Percentiles rank a stretch among this genome's conserved stretches.
phyloP scores from a whole-genome alignment of 2,113 vertebrate genomes.

The Trinectes maculatus region DNA sequence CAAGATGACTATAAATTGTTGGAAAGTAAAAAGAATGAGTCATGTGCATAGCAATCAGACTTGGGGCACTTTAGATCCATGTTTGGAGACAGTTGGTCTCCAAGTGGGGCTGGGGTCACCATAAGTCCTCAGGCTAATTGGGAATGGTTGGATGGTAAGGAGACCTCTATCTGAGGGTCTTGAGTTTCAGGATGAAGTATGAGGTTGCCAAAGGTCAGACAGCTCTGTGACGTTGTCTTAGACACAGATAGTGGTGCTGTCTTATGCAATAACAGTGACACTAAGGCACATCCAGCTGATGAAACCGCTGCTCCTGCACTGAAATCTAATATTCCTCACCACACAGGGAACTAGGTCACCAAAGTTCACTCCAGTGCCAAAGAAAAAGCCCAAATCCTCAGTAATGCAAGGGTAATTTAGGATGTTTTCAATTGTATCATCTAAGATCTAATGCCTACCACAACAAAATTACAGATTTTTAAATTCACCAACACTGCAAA shows the following conservation, averaged over 20 bases:
- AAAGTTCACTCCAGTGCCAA: neutral
- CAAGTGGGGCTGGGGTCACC: too few relatives aligned
- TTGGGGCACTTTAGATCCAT: too few relatives aligned
- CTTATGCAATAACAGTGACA: constrained; percentile 31
- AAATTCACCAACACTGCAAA: neutral
- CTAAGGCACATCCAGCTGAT: constrained; percentile 33
- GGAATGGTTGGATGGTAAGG: too few relatives aligned
- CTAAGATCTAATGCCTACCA: neutral
- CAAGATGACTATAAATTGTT: too few relatives aligned
- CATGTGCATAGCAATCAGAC: neutral
- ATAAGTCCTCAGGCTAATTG: too few relatives aligned
- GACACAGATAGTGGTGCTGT: too few relatives aligned
- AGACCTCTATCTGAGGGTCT: too few relatives aligned
- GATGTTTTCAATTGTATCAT: accelerated
- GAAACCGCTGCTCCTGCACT: constrained; percentile 32
- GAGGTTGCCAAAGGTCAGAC: too few relatives aligned
- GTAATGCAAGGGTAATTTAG: neutral
- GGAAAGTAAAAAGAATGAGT: too few relatives aligned
- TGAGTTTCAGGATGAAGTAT: too few relatives aligned
- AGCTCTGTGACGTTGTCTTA: too few relatives aligned
- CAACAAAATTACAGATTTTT: neutral
- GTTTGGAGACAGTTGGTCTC: too few relatives aligned
- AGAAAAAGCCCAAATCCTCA: neutral
- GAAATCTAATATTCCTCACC: constrained; percentile 11
- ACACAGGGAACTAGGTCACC: constrained; percentile 6